Conservation (phyloP, 2,888 invertebrate species). For the Drosophila colorata region DNA sequence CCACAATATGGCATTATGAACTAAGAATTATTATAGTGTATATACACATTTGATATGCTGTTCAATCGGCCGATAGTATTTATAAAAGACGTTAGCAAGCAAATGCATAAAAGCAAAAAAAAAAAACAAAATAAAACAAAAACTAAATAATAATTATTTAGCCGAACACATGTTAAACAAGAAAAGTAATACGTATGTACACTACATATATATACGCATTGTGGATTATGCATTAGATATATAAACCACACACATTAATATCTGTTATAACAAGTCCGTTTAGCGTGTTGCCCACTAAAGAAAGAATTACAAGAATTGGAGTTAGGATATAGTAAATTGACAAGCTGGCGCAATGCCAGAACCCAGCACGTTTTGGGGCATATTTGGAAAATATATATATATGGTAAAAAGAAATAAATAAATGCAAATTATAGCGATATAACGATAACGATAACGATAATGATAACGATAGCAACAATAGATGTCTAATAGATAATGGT, state of each 20-base stretch:
- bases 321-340: slow-evolving; percentile 60
- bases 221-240: slow-evolving; percentile 30
- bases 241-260: slow-evolving; percentile 42
- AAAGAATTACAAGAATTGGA: slow-evolving; percentile 30
- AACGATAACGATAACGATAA: slow-evolving; percentile 49
- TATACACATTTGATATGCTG: slow-evolving; percentile 61
- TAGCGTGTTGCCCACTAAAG: slow-evolving; percentile 56
- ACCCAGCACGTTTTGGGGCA: slow-evolving; percentile 32
- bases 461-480: slow-evolving; percentile 60
- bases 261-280: slow-evolving; percentile 59
- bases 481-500: slow-evolving; percentile 73
- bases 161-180: slow-evolving; percentile 74
- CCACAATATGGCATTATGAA: slow-evolving; percentile 48
- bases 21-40: slow-evolving; percentile 63
- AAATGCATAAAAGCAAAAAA: slow-evolving; percentile 50
- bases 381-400: slow-evolving; percentile 34
- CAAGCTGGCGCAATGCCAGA: slow-evolving; percentile 40
- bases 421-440: slow-evolving; percentile 57
- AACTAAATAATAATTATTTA: slow-evolving; percentile 61
- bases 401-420: slow-evolving; percentile 8
- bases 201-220: slow-evolving; percentile 30
- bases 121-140: slow-evolving; percentile 4
- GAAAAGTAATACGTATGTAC: slow-evolving; percentile 60
- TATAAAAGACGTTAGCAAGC: slow-evolving; percentile 69
- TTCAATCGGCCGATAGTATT: slow-evolving; percentile 59